phyloP scores from a whole-genome alignment of 2,113 vertebrate genomes.

The Strix aluco region DNA sequence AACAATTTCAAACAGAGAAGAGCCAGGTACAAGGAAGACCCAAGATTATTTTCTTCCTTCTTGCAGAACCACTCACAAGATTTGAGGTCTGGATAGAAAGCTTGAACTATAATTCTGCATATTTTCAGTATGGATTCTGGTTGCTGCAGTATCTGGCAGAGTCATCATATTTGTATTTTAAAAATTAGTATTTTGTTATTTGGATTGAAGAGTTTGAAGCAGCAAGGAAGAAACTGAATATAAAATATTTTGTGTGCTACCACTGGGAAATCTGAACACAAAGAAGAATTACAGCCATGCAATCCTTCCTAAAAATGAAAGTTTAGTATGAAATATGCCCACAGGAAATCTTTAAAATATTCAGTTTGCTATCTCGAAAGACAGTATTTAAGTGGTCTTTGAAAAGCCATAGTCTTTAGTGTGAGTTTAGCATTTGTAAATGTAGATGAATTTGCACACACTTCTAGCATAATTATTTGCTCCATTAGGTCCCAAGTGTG shows the following conservation, averaged over 20 bases:
- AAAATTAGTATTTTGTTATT: not conserved
- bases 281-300: slow-evolving; percentile 3
- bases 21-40: not conserved
- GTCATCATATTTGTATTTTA: not conserved
- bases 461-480: slow-evolving; percentile 41
- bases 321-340: slow-evolving; percentile 24
- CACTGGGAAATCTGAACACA: not conserved
- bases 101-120: not conserved
- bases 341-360: slow-evolving; percentile 30
- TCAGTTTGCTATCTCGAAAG: slow-evolving; percentile 17
- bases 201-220: not conserved
- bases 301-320: slow-evolving; percentile 17
- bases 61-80: not conserved
- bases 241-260: not conserved
- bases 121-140: not conserved
- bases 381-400: not conserved
- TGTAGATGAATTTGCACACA: not conserved
- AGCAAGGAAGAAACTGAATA: not conserved
- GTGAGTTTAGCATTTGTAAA: slow-evolving; percentile 15
- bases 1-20: not conserved
- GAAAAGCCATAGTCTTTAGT: slow-evolving; percentile 31
- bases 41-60: not conserved
- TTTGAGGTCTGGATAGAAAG: not conserved
- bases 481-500: slow-evolving; percentile 27
- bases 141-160: not conserved